phyloP scores from a whole-genome alignment of 2,888 invertebrate genomes.

The Pardosa pseudoannulata region DNA sequence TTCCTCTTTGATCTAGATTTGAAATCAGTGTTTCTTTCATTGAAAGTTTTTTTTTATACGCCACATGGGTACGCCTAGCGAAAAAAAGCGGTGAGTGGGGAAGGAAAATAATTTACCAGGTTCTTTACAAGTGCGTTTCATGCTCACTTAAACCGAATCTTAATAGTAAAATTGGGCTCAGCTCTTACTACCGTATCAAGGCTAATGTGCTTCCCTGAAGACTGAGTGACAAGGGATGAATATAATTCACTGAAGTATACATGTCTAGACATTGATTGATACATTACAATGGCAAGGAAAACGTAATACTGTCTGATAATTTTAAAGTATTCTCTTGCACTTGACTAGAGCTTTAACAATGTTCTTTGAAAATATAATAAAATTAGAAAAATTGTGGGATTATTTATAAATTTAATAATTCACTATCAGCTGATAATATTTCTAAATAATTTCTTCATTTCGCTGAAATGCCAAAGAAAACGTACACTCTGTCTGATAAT shows the following conservation, averaged over 20 bases:
- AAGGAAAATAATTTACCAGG: slow-evolving; percentile 62
- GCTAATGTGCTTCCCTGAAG: slow-evolving; percentile 66
- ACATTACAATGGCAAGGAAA: slow-evolving; percentile 19
- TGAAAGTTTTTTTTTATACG: slow-evolving; percentile 3
- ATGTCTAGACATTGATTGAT: slow-evolving; percentile 57
- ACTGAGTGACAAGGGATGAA: slow-evolving; percentile 47
- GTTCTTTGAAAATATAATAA: too few species aligned
- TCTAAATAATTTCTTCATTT: too few species aligned
- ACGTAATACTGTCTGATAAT: slow-evolving; percentile 8
- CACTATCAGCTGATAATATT: too few species aligned
- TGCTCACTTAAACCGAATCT: slow-evolving; percentile 66
- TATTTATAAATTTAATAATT: too few species aligned
- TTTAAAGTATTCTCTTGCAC: not conserved
- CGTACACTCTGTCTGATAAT: slow-evolving; percentile 10
- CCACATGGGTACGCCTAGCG: slow-evolving; percentile 22
- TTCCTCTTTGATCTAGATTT: slow-evolving; percentile 24
- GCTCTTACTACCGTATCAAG: slow-evolving; percentile 52
- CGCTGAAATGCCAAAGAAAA: slow-evolving; percentile 15
- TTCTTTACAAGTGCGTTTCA: slow-evolving; percentile 62
- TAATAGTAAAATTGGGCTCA: slow-evolving; percentile 70
- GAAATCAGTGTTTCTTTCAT: slow-evolving; percentile 27
- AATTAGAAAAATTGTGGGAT: too few species aligned
- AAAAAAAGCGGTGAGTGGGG: slow-evolving; percentile 37
- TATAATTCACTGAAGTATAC: slow-evolving; percentile 69
- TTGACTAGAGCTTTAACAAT: too few species aligned